These are phyloP conservation scores for Meriones psammophilus DNA, from an alignment of 2,797 vertebrate genomes.

Conservation along the genomic window DNA sequence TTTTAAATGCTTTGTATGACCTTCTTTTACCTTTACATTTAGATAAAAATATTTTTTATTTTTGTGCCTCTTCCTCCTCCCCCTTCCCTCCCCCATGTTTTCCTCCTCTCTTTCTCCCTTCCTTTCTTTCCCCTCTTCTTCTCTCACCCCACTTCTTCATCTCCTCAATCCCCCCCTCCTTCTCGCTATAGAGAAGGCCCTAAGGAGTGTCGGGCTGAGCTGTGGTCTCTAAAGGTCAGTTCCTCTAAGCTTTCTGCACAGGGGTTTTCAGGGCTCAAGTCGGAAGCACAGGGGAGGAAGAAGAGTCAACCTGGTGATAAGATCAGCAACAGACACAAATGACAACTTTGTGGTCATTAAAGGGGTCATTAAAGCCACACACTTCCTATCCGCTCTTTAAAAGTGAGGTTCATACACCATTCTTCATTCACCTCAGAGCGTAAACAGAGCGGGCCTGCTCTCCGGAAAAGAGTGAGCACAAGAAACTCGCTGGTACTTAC, in stretches of 20 bases:
- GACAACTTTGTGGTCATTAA: neutral
- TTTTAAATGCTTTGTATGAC: neutral
- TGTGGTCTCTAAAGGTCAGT: neutral
- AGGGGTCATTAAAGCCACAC: neutral
- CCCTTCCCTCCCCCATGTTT: rapidly evolving
- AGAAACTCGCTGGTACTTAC: neutral
- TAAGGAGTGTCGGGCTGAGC: neutral
- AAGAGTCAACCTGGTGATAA: neutral
- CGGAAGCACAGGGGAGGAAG: neutral
- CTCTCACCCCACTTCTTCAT: neutral
- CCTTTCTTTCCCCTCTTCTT: no score
- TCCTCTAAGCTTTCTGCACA: neutral
- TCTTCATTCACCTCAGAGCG: neutral
- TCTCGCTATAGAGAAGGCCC: neutral
- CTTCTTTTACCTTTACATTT: conserved; percentile 28
- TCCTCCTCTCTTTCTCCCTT: neutral
- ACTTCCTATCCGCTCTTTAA: neutral
- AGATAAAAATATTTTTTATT: neutral
- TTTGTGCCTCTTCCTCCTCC: neutral
- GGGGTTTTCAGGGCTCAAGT: neutral
- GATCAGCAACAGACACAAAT: neutral
- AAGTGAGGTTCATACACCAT: neutral
- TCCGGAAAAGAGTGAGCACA: neutral
- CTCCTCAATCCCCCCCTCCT: rapidly evolving
- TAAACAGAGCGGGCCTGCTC: neutral